Base-by-base conservation (phyloP, 1,140 invertebrate species). In the Drosophila quadrilineata region DNA sequence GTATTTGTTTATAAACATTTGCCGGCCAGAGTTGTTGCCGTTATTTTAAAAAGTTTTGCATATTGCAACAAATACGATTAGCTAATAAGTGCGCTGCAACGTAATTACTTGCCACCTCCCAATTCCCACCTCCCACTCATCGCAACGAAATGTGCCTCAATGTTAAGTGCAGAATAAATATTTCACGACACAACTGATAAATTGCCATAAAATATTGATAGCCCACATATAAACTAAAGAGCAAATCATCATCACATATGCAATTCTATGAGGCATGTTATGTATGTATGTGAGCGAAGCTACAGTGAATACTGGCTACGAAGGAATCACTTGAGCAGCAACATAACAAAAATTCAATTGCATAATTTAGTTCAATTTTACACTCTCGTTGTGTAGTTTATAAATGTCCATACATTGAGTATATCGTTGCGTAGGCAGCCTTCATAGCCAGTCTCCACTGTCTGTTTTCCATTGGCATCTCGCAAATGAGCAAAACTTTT, bases 1-100 rank as follows among this genome's bases (percentile, higher is more conserved):
- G 45, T 31, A 52, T 59, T 60, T 66, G 56, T 66, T 66, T 66
- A 60, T 66, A 66, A 60, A 43, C 56, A 66, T 50, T 33, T 29
- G 24, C 6, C 9, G 29, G 9, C 9, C 19, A 2, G 6, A 31
- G 24, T 6, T 17, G 24, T 6, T 12, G 24, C n/a, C 40, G 33
- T 16, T 9, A 14, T 0, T 6, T 35, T 21, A 40, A 19, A 12
- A 28, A 45, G 21, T 53, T 24, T 6, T 21, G 6, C 8, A 12
- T 35, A 21, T 35, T 50, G 36, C 16, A 54, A 12, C 16, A 53
- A 6, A 8, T 17, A 21, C 21, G 22, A 53, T 38, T 17, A 14
- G 36, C 14, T 35, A 3, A 6, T 6, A 38, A 52, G 17, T 48
- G 5, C 40, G 22, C 31, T 49, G 22, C 31, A 49, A 21, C 43